phyloP scores from a whole-genome alignment of 2,888 invertebrate genomes.

The Agrochola lota region DNA sequence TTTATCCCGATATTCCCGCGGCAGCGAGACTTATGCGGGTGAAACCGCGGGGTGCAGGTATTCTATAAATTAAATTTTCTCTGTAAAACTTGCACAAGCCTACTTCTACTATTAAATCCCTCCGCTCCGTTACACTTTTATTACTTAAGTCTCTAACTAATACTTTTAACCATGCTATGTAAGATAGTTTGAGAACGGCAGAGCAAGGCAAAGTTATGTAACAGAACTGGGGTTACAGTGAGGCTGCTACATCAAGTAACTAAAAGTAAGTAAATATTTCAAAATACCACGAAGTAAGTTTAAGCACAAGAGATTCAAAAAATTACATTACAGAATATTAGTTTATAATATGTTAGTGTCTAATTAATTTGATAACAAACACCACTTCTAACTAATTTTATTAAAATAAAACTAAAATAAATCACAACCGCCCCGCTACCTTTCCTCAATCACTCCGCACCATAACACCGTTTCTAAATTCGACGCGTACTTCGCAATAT shows the following conservation, averaged over 20 bases:
- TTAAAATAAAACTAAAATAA: constrained; percentile 17
- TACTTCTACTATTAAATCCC: background rate
- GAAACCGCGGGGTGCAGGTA: too few relatives aligned
- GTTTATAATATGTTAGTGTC: background rate
- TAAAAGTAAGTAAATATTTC: background rate
- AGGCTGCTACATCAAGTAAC: background rate
- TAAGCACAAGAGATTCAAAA: background rate
- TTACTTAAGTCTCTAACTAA: background rate
- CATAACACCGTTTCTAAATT: constrained; percentile 57
- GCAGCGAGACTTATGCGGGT: too few relatives aligned
- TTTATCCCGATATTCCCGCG: too few relatives aligned
- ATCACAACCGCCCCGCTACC: constrained; percentile 36
- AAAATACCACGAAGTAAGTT: background rate
- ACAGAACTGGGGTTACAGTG: background rate
- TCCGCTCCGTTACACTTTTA: background rate
- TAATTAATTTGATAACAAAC: background rate
- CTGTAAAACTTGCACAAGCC: background rate
- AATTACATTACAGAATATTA: background rate
- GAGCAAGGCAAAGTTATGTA: background rate
- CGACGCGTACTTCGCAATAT: constrained; percentile 53
- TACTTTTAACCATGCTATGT: too few relatives aligned
- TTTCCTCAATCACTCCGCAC: constrained; percentile 35
- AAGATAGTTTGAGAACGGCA: background rate
- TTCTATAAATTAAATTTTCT: background rate
- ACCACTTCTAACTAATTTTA: background rate